These are phyloP conservation scores for Chrysochloris asiatica DNA, from an alignment of 2,113 vertebrate genomes.

Conservation along the genomic window DNA sequence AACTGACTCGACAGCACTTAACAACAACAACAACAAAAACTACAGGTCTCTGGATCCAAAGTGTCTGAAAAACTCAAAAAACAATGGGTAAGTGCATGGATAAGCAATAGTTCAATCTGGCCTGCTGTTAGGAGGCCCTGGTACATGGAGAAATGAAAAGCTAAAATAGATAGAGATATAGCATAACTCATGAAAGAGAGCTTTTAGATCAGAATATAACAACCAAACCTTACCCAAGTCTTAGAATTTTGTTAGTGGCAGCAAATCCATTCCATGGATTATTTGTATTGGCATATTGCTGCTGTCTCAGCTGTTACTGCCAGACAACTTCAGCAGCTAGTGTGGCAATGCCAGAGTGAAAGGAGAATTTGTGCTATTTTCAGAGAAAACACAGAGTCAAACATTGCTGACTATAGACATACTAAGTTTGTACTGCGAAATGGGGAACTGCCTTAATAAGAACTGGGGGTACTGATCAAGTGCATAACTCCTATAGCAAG, in stretches of 20 bases:
- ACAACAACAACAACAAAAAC: too few relatives aligned
- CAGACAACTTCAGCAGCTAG: not conserved
- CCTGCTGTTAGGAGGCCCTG: too few relatives aligned
- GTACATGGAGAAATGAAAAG: not conserved
- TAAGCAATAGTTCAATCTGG: not conserved
- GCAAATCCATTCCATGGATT: not conserved
- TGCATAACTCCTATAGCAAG: not conserved
- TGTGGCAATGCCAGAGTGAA: not conserved
- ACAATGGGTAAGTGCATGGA: not conserved
- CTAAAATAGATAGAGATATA: not conserved
- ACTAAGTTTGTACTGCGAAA: not conserved
- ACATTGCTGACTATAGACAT: not conserved
- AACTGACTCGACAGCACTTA: too few relatives aligned
- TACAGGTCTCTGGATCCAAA: not conserved
- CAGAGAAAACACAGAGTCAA: slow-evolving; percentile 33
- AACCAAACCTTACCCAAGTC: not conserved
- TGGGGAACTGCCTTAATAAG: not conserved
- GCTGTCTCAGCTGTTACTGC: not conserved
- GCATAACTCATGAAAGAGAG: not conserved
- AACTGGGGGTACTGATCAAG: not conserved
- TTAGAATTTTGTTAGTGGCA: not conserved
- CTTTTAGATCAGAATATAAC: not conserved
- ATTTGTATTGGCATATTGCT: not conserved
- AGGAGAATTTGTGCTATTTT: slow-evolving; percentile 21
- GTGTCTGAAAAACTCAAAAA: not conserved